Evolutionary conservation across 2,113 vertebrate species (phyloP).

Genomic region (Megaptera novaeangliae): DNA sequence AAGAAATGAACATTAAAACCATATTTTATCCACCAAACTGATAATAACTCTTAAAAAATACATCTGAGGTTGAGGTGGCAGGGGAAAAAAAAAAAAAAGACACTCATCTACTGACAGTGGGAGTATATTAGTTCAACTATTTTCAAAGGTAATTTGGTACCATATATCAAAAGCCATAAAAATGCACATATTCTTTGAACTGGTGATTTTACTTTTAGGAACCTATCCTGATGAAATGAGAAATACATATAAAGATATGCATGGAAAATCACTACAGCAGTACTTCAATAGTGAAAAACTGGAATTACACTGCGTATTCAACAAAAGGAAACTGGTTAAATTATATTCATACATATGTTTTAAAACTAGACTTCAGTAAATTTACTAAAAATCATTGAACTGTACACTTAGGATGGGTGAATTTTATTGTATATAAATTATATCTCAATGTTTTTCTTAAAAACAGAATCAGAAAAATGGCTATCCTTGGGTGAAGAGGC

Average conservation of each 20-base stretch:
- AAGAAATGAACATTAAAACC: conserved; percentile 39
- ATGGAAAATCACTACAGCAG: not conserved
- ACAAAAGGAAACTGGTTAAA: not conserved
- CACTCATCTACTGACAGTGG: not conserved
- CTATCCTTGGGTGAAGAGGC: not conserved
- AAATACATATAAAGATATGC: not conserved
- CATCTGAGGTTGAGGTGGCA: not conserved
- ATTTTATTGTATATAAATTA: not conserved
- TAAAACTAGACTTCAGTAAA: not conserved
- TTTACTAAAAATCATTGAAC: not conserved
- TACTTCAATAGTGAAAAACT: not conserved
- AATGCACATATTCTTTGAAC: not conserved
- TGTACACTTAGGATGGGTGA: not conserved
- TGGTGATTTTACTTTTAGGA: not conserved
- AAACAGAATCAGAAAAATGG: not conserved
- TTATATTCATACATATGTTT: not conserved
- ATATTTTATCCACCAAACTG: not conserved
- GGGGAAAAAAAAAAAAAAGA: not conserved
- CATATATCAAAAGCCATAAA: conserved; percentile 12
- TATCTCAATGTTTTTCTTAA: not conserved
- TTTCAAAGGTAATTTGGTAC: not conserved
- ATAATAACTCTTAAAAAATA: conserved; percentile 6
- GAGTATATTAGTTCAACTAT: not conserved
- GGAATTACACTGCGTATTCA: not conserved
- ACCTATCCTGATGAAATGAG: not conserved